Evolutionary conservation across 2,888 invertebrate species (phyloP), one percentile per base, ranked within the genome.

Genomic region (Nasonovia ribisnigri): DNA sequence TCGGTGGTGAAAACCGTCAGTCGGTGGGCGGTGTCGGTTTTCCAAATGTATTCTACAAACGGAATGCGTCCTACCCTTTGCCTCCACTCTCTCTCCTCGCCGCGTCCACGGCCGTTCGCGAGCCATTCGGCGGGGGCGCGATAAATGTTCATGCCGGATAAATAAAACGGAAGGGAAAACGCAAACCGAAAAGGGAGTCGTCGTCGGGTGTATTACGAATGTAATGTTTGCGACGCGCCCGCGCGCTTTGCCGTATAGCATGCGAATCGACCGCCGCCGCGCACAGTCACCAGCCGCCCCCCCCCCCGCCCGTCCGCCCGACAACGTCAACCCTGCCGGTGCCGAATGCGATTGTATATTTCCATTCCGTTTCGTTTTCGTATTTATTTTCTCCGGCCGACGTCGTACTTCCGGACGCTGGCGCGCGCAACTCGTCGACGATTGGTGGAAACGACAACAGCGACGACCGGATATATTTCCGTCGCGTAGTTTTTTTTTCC

Each of bases 301-400:
- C n/a, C 42, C 20, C 10, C 88, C 77, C 84, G 26, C 54, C 84
- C 48, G 67, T 0, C 36, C 42, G 54, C 84, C 60, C n/a, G 67
- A 60, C 88, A 77, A 92, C 88, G 88, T 77, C 92, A 77, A 88
- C 92, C 51, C 88, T 8, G 67, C 51, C 51, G 36, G 1, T 20
- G 86, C 92, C 89, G 77, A 84, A 89, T 89, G 84, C 89, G 77
- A 92, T 88, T 92, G 86, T 77, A 90, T 48, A 90, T 93, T 93
- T 89, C 93, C 93, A 90, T 93, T 93, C 89, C 93, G 84, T 93
- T 93, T 93, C 93, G 93, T 93, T 93, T 93, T 93, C 93, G 93
- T 93, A 93, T 93, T 93, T 93, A 93, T 93, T 93, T 93, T 93
- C 93, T 93, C 89, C 93, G n/a, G 48, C 46, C 36, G 54, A 26